These are phyloP conservation scores for Neodon shergylaensis DNA, from an alignment of 2,113 vertebrate genomes.

Conservation along the genomic window DNA sequence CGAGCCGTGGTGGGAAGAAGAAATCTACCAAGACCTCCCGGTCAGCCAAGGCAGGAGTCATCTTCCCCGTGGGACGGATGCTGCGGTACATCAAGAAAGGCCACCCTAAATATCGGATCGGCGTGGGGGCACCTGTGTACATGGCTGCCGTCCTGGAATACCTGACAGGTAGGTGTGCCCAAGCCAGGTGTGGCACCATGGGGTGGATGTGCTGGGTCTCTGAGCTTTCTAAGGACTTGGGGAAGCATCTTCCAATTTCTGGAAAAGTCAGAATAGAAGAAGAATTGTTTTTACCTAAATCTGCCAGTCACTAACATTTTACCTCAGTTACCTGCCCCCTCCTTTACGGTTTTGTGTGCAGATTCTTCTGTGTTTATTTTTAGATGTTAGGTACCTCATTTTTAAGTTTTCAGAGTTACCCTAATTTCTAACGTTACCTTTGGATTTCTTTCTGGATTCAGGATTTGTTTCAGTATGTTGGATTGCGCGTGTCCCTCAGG, in stretches of 20 bases:
- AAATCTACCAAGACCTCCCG: slow-evolving; percentile 96
- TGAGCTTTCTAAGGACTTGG: not conserved
- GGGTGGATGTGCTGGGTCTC: not conserved
- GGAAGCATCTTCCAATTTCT: slow-evolving; percentile 2
- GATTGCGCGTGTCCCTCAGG: not conserved
- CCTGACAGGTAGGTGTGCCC: slow-evolving; percentile 91
- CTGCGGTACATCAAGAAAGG: slow-evolving; percentile 97
- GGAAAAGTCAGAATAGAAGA: not conserved
- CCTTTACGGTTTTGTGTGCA: rapidly evolving
- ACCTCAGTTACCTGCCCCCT: not conserved
- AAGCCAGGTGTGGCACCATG: not conserved
- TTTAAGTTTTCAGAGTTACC: not conserved
- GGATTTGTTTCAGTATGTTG: not conserved
- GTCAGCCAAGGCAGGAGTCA: slow-evolving; percentile 96
- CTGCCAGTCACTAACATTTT: not conserved
- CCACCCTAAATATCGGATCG: slow-evolving; percentile 96
- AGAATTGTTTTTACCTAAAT: not conserved
- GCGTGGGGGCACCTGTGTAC: slow-evolving; percentile 97
- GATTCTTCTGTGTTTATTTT: not conserved
- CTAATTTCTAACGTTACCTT: not conserved
- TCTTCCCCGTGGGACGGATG: slow-evolving; percentile 99
- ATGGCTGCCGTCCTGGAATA: slow-evolving; percentile 98
- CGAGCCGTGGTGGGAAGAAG: slow-evolving; percentile 98
- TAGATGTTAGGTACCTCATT: not conserved
- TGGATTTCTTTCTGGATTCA: not conserved